These are phyloP conservation scores for Oceanodroma tethys DNA, from an alignment of 2,113 vertebrate species.

Conservation along the genomic window DNA sequence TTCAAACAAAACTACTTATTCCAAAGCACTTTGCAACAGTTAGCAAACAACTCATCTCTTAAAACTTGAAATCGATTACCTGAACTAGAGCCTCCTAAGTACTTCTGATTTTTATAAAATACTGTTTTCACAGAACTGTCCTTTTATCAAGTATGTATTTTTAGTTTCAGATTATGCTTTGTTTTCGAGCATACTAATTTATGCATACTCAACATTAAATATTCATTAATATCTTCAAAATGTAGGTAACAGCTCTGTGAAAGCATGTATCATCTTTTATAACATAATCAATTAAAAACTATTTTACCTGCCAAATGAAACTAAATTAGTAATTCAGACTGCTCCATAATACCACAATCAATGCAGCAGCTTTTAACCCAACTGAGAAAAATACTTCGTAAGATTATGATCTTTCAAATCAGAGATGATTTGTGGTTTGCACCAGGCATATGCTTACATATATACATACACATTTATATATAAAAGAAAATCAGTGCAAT, in stretches of 20 bases:
- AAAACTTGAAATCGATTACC: not conserved
- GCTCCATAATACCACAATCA: conserved; percentile 28
- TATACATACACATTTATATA: not conserved
- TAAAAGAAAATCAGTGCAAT: too few relatives aligned
- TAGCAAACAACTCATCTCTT: not conserved
- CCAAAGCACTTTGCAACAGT: not conserved
- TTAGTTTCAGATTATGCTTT: not conserved
- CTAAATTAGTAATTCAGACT: conserved; percentile 60
- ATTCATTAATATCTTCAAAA: conserved; percentile 53
- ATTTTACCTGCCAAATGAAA: conserved; percentile 41
- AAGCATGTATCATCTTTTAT: not conserved
- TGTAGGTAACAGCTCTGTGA: not conserved
- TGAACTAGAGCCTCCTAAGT: not conserved
- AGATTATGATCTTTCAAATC: not conserved
- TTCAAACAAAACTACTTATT: not conserved
- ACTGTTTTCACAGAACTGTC: not conserved
- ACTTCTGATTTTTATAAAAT: not conserved
- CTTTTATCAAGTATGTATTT: conserved; percentile 10
- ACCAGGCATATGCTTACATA: not conserved
- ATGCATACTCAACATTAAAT: conserved; percentile 24
- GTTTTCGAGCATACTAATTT: not conserved
- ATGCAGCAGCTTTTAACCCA: conserved; percentile 34
- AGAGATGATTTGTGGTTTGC: not conserved
- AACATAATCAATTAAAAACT: conserved; percentile 35
- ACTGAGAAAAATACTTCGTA: not conserved